Conservation (phyloP, 2,888 invertebrate species). For the Desoria tigrina region DNA sequence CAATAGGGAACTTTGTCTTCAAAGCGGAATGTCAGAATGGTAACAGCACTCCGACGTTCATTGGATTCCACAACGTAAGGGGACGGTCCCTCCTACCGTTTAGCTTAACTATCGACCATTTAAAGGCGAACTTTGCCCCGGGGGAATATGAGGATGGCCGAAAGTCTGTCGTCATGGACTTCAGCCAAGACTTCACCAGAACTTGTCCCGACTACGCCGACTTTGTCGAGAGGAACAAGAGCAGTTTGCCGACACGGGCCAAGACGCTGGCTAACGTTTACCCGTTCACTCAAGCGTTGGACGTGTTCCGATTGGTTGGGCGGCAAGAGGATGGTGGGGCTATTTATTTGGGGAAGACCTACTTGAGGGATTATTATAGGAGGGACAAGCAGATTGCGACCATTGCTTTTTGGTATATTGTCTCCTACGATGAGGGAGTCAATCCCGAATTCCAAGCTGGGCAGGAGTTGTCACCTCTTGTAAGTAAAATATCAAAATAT, state of each 20-base stretch:
- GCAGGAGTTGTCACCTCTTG: conserved; percentile 3
- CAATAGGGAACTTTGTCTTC: conserved; percentile 11
- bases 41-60: not conserved
- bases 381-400: conserved; percentile 11
- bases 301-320: conserved; percentile 13
- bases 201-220: conserved; percentile 4
- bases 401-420: conserved; percentile 14
- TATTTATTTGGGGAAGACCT: conserved; percentile 16
- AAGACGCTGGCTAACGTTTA: conserved; percentile 8
- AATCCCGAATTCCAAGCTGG: conserved; percentile 14
- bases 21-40: conserved; percentile 6
- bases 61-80: conserved; percentile 14
- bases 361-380: conserved; percentile 12
- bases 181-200: conserved; percentile 7
- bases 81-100: not conserved
- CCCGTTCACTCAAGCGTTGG: conserved; percentile 7
- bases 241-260: not conserved
- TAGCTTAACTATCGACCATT: not conserved
- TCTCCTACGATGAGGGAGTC: conserved; percentile 6
- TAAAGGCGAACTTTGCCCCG: conserved; percentile 6
- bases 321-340: conserved; percentile 10
- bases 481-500: no score
- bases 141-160: conserved; percentile 16
- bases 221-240: not conserved
- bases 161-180: conserved; percentile 10